Evolutionary conservation across 2,888 invertebrate genomes (phyloP).

Genomic region (Pseudococcus longispinus): DNA sequence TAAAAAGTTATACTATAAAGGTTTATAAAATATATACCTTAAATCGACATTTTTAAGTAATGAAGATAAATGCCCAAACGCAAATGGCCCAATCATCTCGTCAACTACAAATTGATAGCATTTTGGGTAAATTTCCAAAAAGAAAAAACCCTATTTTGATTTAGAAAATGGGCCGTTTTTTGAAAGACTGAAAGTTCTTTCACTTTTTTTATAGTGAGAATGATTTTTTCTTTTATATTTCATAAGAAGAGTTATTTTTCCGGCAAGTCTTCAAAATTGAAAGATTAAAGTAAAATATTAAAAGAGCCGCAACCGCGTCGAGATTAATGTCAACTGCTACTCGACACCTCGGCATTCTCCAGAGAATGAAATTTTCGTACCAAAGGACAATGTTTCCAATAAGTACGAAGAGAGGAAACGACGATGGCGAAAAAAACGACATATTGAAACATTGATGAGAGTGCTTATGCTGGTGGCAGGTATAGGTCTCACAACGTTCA

Average conservation of each 20-base stretch:
- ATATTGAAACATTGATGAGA: constrained; percentile 51
- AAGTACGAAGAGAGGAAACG: constrained; percentile 20
- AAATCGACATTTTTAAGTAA: constrained; percentile 18
- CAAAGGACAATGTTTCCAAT: constrained; percentile 39
- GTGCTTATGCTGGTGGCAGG: constrained; percentile 50
- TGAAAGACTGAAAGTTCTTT: not conserved
- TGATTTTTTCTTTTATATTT: not conserved
- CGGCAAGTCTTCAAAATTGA: not conserved
- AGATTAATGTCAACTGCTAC: constrained; percentile 8
- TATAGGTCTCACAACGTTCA: constrained; percentile 49
- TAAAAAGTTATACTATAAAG: not conserved
- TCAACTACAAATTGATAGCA: not conserved
- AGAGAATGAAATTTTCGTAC: not conserved
- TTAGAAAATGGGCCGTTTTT: not conserved
- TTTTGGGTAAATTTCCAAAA: not conserved
- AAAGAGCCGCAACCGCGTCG: not conserved
- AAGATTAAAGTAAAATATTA: not conserved
- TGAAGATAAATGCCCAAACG: not conserved
- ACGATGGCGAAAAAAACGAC: constrained; percentile 32
- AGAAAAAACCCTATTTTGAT: not conserved
- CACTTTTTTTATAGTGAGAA: not conserved
- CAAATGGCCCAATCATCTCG: not conserved
- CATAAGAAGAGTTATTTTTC: not conserved
- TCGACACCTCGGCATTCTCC: constrained; percentile 19
- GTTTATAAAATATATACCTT: not conserved